These are phyloP conservation scores for Acipenser ruthenus DNA, from an alignment of 2,797 vertebrate genomes.

Conservation along the genomic window DNA sequence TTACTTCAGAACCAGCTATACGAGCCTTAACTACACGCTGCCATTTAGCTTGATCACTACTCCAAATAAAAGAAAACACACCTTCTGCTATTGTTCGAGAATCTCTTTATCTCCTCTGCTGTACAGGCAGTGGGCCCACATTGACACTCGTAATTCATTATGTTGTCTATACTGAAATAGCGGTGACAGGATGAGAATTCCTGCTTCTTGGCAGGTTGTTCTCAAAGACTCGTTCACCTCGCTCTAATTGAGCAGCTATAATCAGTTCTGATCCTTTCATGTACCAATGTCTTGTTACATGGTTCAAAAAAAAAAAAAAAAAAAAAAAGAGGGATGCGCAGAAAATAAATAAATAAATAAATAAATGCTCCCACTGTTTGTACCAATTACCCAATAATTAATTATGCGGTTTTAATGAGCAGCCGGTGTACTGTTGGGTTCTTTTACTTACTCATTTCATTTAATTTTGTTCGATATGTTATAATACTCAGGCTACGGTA, in stretches of 20 bases:
- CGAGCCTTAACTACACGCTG: constrained; percentile 46
- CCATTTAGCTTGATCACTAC: constrained; percentile 56
- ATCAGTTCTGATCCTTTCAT: constrained; percentile 64
- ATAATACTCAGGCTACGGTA: constrained; percentile 63
- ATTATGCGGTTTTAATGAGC: constrained; percentile 68
- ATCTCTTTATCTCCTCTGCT: constrained; percentile 47
- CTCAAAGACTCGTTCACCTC: constrained; percentile 63
- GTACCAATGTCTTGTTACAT: constrained; percentile 60
- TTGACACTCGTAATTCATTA: constrained; percentile 84
- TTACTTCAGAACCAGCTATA: constrained; percentile 50
- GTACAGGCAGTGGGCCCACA: constrained; percentile 40
- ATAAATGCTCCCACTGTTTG: constrained; percentile 49
- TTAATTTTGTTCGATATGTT: constrained; percentile 69
- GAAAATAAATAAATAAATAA: constrained; percentile 46
- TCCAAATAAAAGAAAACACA: constrained; percentile 42
- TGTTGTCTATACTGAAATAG: constrained; percentile 53
- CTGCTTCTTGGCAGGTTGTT: constrained; percentile 36
- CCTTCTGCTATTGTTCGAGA: constrained; percentile 48
- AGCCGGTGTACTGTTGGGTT: constrained; percentile 55
- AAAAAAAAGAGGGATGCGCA: constrained; percentile 41
- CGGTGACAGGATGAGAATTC: constrained; percentile 43
- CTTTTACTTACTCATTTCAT: constrained; percentile 53
- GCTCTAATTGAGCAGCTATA: constrained; percentile 65
- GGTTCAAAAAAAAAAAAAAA: constrained; percentile 44
- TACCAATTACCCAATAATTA: constrained; percentile 86